Conservation (phyloP, 53 echinoderm and acorn worm genomes). For the Echinometra lucunter region DNA sequence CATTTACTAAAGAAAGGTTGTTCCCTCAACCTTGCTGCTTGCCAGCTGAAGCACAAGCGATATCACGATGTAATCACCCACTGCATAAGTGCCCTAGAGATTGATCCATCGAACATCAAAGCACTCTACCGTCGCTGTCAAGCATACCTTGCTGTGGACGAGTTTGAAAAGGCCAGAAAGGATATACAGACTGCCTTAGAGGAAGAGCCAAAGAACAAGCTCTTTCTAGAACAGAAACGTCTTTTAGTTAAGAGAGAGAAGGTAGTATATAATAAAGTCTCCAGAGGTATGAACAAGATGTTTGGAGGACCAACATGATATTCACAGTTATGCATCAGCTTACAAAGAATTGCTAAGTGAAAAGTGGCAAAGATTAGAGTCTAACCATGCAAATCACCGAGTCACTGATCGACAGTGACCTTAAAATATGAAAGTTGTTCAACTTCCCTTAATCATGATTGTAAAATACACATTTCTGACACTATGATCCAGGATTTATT, state of each 20-base stretch:
- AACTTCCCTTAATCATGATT: no score
- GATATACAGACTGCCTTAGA: constrained; percentile 78
- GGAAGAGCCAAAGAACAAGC: constrained; percentile 79
- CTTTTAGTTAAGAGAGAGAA: constrained; percentile 73
- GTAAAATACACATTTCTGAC: no score
- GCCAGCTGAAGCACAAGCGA: constrained; percentile 78
- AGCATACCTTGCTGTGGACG: constrained; percentile 83
- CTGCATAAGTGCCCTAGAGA: constrained; percentile 78
- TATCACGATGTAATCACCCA: constrained; percentile 81
- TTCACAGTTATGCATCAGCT: no score
- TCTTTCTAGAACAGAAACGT: constrained; percentile 74
- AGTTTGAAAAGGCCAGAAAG: constrained; percentile 82
- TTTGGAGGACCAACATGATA: constrained; percentile 78
- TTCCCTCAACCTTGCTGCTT: constrained; percentile 87
- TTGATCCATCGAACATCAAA: constrained; percentile 75
- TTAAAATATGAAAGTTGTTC: no score
- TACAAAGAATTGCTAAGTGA: no score
- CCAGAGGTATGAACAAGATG: constrained; percentile 92
- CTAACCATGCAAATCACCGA: no score
- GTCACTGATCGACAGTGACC: no score
- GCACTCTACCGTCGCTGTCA: constrained; percentile 89
- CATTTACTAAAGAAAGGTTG: constrained; percentile 74
- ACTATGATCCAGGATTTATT: no score
- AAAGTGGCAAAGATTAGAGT: no score
- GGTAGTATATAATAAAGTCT: constrained; percentile 79